Evolutionary conservation across 2,888 invertebrate species (phyloP), one percentile per base, ranked within the genome.

Genomic region (Dascillus cervinus): DNA sequence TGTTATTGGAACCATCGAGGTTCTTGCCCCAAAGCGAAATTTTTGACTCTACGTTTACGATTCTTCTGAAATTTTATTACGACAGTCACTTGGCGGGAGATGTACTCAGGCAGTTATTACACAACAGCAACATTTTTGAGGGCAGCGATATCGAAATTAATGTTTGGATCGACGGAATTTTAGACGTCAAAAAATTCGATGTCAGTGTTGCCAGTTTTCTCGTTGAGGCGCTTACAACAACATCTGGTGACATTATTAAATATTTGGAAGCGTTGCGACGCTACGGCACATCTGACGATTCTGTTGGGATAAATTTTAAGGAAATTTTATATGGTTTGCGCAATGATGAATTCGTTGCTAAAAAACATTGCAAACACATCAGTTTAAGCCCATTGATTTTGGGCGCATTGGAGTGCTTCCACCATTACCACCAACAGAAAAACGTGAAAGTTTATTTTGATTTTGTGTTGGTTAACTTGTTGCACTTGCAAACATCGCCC

Each of bases 101-200:
- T 14, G 42, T 56, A 2, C 56, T 82, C 13, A 61, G 62, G 25
- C 65, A 62, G 26, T 69, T 85, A 34, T 71, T 86, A 13, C 69
- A 66, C 45, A 75, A 71, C 34, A 77, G 77, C 0, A 69, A 70
- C 3, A 66, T 82, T 41, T 85, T 85, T 54, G 75, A 79, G 51
- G 71, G 70, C 11, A 73, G 73, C 41, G 66, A 67, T 39, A 65
- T 71, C 32, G 83, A 86, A 63, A 73, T 82, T 22, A 25, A 30
- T 12, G n/a, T 41, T 26, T 43, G 43, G 43, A 32, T 43, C 4
- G 22, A 43, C 19, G 19, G 21, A 2, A 22, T 38, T 23, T 33
- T 31, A n/a, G 21, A 40, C 13, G 17, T 32, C 8, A 20, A 13
- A 3, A 6, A 3, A 9, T 29, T 30, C 9, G 35, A 34, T 5